Evolutionary conservation across 2,888 invertebrate genomes (phyloP), one percentile per base, ranked within the genome.

Genomic region (Lasioglossum vierecki): DNA sequence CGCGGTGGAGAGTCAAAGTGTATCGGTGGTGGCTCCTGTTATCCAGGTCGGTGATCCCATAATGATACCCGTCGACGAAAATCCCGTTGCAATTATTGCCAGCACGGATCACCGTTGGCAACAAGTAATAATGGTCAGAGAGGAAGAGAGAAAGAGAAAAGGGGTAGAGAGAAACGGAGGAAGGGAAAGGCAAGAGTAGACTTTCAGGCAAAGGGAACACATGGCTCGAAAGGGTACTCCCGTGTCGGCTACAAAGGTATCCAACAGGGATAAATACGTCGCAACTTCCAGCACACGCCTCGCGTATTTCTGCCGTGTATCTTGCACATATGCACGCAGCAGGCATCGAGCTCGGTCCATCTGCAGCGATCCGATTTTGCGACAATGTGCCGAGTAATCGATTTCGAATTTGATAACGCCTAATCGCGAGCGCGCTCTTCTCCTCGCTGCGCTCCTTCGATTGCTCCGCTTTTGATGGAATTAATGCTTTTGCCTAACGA

Each of bases 251-350:
- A 94, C 94, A 95, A 95, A 94, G 93, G 93, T 93, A 94, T 95
- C 95, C 95, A 94, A 93, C 94, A 91, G 95, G 92, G 95, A 95
- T 95, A 95, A 95, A 94, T 95, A 93, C 93, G 91, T 94, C 90
- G 93, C 90, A 93, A 93, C 92, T 94, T 91, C 46, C 71, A 91
- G 84, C 89, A 86, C 90, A 91, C 91, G 92, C 88, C 89, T 91
- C 89, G 91, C 88, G 82, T 76, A 77, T 82, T 84, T 81, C 86
- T 73, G 74, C 39, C 86, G 80, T 80, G 84, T 87, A 85, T 88
- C 87, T 85, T 86, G 87, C 92, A 90, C 94, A 94, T 94, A 93
- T 94, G 94, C 86, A 93, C 94, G 82, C 94, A 94, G 94, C 94
- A 90, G 93, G 94, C 88, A 90, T 83, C 88, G 75, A 79, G 82